Conservation (phyloP, 2,113 vertebrate species). For the Ictalurus furcatus region DNA sequence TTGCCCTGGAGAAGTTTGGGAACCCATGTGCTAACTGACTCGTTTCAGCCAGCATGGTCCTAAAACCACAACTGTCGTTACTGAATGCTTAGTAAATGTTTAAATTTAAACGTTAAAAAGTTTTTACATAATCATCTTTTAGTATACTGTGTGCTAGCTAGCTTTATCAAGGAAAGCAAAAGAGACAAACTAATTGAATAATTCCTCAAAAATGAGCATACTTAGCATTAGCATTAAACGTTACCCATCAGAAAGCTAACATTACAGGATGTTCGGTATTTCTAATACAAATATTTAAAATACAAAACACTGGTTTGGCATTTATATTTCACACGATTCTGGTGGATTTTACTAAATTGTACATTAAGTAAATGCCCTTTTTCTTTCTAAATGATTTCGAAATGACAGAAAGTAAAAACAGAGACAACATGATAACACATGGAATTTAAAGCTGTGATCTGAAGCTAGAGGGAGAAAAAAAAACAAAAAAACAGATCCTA, state of each 20-base stretch:
- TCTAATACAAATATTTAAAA: neutral
- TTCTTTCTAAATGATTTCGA: neutral
- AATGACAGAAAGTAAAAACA: neutral
- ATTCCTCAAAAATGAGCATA: neutral
- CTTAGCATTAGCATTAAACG: neutral
- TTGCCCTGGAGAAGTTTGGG: too few relatives aligned
- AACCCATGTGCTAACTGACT: neutral
- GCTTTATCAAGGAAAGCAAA: neutral
- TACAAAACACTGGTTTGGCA: neutral
- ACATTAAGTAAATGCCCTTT: neutral
- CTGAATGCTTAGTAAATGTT: neutral
- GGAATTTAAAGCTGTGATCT: neutral
- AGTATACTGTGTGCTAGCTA: neutral
- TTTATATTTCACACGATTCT: neutral
- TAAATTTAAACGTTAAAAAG: too few relatives aligned
- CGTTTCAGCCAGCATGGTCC: neutral
- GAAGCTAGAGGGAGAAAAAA: neutral
- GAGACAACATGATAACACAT: neutral
- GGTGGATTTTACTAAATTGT: neutral
- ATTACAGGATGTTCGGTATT: neutral
- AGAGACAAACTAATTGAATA: neutral
- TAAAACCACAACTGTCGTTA: neutral
- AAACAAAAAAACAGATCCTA: slow-evolving; percentile 23
- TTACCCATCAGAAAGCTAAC: neutral
- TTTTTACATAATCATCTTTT: neutral